Evolutionary conservation across 2,113 vertebrate species (phyloP), one percentile per base, ranked within the genome.

Genomic region (Phyllopteryx taeniolatus): DNA sequence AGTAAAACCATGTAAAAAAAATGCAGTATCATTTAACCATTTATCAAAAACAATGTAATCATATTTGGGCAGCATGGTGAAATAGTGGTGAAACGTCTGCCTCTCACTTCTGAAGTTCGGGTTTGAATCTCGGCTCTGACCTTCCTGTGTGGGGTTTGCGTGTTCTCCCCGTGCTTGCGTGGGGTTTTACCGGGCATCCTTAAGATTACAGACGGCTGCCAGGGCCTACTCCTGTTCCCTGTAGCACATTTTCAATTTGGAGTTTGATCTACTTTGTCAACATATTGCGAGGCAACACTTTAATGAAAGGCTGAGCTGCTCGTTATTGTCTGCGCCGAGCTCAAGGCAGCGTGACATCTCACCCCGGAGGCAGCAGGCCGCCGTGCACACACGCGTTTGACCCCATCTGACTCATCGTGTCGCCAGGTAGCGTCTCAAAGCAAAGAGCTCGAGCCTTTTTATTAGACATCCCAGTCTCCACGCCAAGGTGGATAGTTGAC

Each of bases 381-480:
- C 10, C n/a, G n/a, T 33, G 43, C 33, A 46, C 27, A 57, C 15
- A 67, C 61, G 9, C 59, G 5, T 78, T 54, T 71, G 15, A 80
- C 33, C 39, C 51, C 12, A 56, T 54, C 49, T 60, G 51, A 66
- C 4, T 43, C 39, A 2, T 2, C 44, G 15, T 39, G 59, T 59
- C 17, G 65, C 43, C 33, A 59, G 42, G 4, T 51, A 49, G 4
- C 22, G 46, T 56, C 67, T 51, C 13, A 1, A 31, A 22, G 12
- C 46, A 53, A 42, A 59, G 11, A 73, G 66, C 43, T 65, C 2
- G 3, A 42, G 54, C 8, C 19, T 63, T 67, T 67, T 51, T 27
- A 54, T 15, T 43, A 70, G 74, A 67, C 13, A 53, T 82, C 35
- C 43, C 17, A 9, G 10, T 79, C 22, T 72, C 19, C n/a, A 27